Percentiles rank a stretch among this genome's conserved stretches.
Conservation (phyloP, 2,797 vertebrate genomes). For the Tragelaphus eurycerus region DNA sequence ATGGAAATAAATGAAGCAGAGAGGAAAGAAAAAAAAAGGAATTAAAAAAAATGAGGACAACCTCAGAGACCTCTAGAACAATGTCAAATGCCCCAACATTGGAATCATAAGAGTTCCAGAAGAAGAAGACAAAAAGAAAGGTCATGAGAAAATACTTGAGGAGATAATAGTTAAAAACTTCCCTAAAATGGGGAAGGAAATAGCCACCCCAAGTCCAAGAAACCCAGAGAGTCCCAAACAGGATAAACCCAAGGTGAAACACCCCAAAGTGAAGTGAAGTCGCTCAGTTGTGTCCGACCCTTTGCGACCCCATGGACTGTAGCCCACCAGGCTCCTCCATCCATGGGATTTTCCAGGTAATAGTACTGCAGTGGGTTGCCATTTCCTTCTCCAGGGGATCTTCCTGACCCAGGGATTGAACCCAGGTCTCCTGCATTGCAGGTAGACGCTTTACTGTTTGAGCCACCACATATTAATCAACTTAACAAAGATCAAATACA, state of each 20-base stretch:
- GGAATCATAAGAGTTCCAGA: not conserved
- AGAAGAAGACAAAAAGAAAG: not conserved
- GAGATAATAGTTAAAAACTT: not conserved
- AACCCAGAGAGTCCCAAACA: not conserved
- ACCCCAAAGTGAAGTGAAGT: not conserved
- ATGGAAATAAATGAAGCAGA: not conserved
- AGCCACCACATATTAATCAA: not conserved
- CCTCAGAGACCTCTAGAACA: not conserved
- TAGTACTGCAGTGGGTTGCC: no score
- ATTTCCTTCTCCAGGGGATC: no score
- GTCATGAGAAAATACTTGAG: not conserved
- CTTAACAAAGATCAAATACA: not conserved
- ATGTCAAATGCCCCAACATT: not conserved
- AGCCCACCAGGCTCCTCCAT: no score
- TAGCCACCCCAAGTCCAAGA: not conserved
- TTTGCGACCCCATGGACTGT: no score
- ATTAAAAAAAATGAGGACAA: not conserved
- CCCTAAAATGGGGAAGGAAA: not conserved
- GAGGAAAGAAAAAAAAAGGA: not conserved
- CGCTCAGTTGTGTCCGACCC: accelerated
- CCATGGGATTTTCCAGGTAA: no score
- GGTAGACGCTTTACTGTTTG: no score
- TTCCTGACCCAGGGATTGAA: no score
- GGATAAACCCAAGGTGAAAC: not conserved
- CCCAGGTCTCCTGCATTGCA: no score